phyloP scores from a whole-genome alignment of 1,140 invertebrate species.

The Plutomurus gul region DNA sequence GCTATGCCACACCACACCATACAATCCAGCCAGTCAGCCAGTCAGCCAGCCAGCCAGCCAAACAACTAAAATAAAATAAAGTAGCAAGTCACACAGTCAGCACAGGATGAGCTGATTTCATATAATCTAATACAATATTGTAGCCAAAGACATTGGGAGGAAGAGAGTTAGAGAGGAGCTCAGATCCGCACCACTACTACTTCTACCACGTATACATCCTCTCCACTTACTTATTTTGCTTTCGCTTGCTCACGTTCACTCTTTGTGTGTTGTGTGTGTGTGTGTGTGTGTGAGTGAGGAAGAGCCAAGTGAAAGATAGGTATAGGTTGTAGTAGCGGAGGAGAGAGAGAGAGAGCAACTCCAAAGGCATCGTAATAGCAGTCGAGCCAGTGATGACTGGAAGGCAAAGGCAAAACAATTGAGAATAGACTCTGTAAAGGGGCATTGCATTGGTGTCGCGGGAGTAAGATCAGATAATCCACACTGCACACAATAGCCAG shows the following conservation, averaged over 20 bases:
- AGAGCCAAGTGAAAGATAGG: neutral
- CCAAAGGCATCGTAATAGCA: no score
- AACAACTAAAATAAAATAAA: slow-evolving; percentile 23
- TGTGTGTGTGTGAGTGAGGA: neutral
- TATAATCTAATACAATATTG: slow-evolving; percentile 26
- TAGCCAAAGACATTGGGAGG: neutral
- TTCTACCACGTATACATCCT: no score
- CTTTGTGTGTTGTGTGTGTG: no score
- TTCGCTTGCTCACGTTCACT: no score
- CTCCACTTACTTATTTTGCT: no score
- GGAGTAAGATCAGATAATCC: slow-evolving; percentile 32
- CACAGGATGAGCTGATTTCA: slow-evolving; percentile 20
- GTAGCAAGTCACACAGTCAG: slow-evolving; percentile 17
- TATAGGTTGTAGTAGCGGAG: no score
- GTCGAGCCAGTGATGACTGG: neutral
- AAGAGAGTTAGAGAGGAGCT: neutral
- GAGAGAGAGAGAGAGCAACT: neutral
- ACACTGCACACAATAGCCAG: slow-evolving; percentile 29
- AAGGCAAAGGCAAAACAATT: slow-evolving; percentile 14
- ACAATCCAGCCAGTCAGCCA: neutral
- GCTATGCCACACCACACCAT: neutral
- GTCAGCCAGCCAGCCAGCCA: neutral
- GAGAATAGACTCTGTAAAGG: slow-evolving; percentile 17
- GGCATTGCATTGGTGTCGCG: slow-evolving; percentile 25
- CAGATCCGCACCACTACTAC: no score